Evolutionary conservation across 1,140 invertebrate genomes (phyloP), one percentile per base, ranked within the genome.

Genomic region (Whitmania pigra): DNA sequence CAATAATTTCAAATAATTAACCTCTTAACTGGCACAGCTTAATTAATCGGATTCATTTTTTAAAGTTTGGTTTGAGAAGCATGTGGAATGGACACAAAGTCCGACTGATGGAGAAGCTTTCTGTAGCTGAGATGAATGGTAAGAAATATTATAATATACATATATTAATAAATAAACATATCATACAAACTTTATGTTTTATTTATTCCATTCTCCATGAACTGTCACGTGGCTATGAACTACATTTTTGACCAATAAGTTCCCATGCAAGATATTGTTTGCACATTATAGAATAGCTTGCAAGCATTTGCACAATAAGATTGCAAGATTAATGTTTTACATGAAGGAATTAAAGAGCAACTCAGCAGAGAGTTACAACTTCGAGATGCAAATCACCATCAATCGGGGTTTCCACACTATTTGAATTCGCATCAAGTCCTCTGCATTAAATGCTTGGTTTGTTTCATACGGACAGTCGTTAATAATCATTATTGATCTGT

Each of bases 51-150:
- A 68, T 25, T 29, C 25, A n/a, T 40, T 55, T 55, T 49, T 69
- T 69, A 18, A 40, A 73, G 72, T 57, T 54, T 68, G 53, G 55
- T 22, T 40, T 73, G 36, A 40, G 72, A 57, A 73, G 67, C 40
- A 22, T 40, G 31, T 73, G 72, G 72, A 69, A 69, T 20, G 67
- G 53, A 25, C 53, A 69, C 29, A 53, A 18, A 69, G 53, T 69
- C 1, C 49, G 55, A 43, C 43, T 73, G 29, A 31, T 55, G 25
- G 72, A 69, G 18, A 73, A 69, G 72, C 22, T 73, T 15, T 22
- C 67, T 22, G 2, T 31, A 29, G 25, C 53, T 55, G 72, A 73
- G 31, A 73, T 73, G 72, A 25, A 31, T 22, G 54, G 72, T 73
- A 36, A 54, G 66, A 36, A 17, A 27, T 22, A 17, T 49, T 17